Evolutionary conservation across 2,797 vertebrate genomes (phyloP).

Genomic region (Sebastes minor): DNA sequence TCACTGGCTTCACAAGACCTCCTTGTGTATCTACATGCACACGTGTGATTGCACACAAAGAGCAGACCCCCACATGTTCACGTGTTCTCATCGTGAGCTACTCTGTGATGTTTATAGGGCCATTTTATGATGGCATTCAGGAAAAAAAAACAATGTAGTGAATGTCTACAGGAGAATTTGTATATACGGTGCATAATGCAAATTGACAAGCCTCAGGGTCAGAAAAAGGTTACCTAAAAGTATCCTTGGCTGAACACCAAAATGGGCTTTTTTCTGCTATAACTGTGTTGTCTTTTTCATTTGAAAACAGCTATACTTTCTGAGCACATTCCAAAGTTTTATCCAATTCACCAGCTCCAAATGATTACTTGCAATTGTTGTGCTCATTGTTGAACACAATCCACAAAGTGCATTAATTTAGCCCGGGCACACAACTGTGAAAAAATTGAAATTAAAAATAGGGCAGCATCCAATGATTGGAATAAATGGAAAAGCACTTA

Average conservation of each 20-base stretch:
- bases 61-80: neutral
- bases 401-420: conserved; percentile 53
- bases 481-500: conserved; percentile 60
- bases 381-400: conserved; percentile 57
- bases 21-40: conserved; percentile 41
- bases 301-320: conserved; percentile 28
- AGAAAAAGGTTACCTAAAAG: conserved; percentile 7
- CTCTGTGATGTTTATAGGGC: conserved; percentile 23
- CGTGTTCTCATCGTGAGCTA: conserved; percentile 2
- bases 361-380: conserved; percentile 49
- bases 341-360: conserved; percentile 37
- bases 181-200: neutral
- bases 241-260: conserved; percentile 18
- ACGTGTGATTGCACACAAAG: conserved; percentile 27
- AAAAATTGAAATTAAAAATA: conserved; percentile 52
- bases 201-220: conserved; percentile 7
- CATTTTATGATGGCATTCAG: conserved; percentile 9
- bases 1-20: conserved; percentile 55
- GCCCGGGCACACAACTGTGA: conserved; percentile 11
- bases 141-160: neutral
- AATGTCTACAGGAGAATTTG: neutral
- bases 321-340: conserved; percentile 33
- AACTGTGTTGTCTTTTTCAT: conserved; percentile 16
- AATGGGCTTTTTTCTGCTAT: conserved; percentile 10
- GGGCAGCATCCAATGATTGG: conserved; percentile 31